Evolutionary conservation across 2,888 invertebrate species (phyloP), one percentile per base, ranked within the genome.

Genomic region (Conops quadrifasciatus): DNA sequence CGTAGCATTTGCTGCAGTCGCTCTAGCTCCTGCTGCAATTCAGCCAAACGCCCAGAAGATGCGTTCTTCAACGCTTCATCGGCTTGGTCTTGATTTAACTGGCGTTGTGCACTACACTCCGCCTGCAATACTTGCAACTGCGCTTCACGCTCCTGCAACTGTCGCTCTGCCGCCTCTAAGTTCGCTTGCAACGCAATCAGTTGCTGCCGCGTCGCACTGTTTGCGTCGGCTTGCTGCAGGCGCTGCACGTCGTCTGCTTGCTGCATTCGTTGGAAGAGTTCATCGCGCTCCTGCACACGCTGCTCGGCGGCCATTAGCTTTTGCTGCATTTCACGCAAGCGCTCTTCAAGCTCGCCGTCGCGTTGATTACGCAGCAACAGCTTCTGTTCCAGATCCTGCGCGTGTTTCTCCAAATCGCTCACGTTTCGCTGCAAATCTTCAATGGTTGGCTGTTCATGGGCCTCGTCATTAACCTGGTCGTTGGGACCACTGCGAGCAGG

Each of bases 341-440:
- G 79, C 2, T 80, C 79, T 67, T 83, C 81, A 19, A 78, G 78
- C 49, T 81, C 80, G n/a, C 72, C 69, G 45, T 80, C 71, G 3
- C 77, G 71, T 28, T 80, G 81, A 73, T 82, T 83, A 28, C 85
- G 79, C 4, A 79, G 77, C 24, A 80, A 74, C 43, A 86, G 77
- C 75, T 86, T 85, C 16, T 78, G 81, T 66, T 85, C 86, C 65
- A 87, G 76, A 51, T 86, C 85, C 71, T 82, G 82, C 7, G 84
- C 83, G 72, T 85, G 83, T 71, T 85, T 84, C 73, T 86, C 85
- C 70, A 86, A 74, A 76, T 86, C 85, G 0, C 83, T 84, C 0
- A 86, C 84, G 70, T 86, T 86, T 0, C 83, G 79, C 71, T 86
- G 82, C 26, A 85, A 72, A 71, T 85, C 83, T 73, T 85, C 86